Evolutionary conservation across 2,113 vertebrate genomes (phyloP).

Genomic region (Sinocyclocheilus rhinocerous): DNA sequence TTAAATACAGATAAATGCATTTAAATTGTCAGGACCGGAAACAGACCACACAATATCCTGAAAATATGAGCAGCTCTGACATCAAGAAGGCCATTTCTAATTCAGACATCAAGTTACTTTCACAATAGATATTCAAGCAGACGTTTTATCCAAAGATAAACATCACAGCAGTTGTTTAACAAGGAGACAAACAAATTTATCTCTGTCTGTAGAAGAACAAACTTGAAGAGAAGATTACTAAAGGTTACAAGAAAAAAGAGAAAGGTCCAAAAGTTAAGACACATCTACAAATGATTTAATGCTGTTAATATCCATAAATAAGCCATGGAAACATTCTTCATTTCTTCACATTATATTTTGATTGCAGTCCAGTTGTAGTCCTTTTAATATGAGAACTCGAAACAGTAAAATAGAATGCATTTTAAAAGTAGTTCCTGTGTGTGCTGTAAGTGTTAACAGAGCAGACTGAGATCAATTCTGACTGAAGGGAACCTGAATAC

Average conservation of each 20-base stretch:
- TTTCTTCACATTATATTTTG: not conserved
- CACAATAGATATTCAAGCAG: not conserved
- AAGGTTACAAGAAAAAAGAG: not conserved
- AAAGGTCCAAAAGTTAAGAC: not conserved
- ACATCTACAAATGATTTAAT: not conserved
- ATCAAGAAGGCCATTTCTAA: too few species aligned
- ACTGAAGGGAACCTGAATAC: not conserved
- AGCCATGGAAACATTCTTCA: not conserved
- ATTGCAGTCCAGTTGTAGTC: not conserved
- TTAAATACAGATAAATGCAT: not conserved
- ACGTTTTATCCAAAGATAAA: not conserved
- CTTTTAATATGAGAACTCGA: not conserved
- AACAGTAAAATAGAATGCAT: not conserved
- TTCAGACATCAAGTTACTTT: not conserved
- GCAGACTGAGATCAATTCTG: not conserved
- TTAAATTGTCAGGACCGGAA: not conserved
- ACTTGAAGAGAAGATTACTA: not conserved
- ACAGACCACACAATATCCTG: not conserved
- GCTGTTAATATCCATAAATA: not conserved
- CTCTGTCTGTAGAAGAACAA: not conserved
- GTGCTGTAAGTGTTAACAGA: constrained; percentile 14
- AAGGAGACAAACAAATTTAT: constrained; percentile 8
- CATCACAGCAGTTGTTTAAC: not conserved
- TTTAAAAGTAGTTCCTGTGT: not conserved
- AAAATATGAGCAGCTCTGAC: not conserved